phyloP scores from a whole-genome alignment of 2,113 vertebrate genomes.

The Strix aluco region DNA sequence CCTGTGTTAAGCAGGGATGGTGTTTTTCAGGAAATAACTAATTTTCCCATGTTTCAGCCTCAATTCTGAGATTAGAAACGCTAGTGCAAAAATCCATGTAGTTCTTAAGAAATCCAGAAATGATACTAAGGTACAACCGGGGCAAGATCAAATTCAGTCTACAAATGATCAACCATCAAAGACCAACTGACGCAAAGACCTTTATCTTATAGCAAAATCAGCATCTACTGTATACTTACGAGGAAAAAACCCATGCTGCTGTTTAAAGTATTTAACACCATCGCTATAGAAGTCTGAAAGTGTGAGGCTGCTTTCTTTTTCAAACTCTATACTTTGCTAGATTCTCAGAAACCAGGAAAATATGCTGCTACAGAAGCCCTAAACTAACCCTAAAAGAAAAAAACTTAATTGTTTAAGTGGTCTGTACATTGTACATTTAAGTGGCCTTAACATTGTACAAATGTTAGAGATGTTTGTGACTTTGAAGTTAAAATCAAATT shows the following conservation, averaged over 20 bases:
- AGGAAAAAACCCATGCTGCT: background rate
- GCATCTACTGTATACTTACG: slow-evolving; percentile 26
- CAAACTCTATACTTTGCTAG: background rate
- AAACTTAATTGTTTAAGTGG: background rate
- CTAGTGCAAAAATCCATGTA: background rate
- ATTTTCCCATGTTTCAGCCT: background rate
- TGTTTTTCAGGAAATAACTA: background rate
- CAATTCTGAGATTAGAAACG: background rate
- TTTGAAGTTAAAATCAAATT: background rate
- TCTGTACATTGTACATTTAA: background rate
- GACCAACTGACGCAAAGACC: background rate
- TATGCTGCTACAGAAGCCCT: background rate
- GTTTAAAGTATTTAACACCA: slow-evolving; percentile 29
- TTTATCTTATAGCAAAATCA: slow-evolving; percentile 35
- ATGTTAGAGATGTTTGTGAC: background rate
- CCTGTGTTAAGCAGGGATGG: background rate
- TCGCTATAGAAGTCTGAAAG: slow-evolving; percentile 1
- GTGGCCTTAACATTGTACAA: background rate
- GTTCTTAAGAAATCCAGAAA: background rate
- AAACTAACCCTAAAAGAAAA: background rate
- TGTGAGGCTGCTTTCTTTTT: slow-evolving; percentile 43
- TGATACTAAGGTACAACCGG: background rate
- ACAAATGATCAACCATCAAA: background rate
- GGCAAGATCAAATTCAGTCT: background rate
- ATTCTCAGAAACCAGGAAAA: slow-evolving; percentile 57